Evolutionary conservation across 2,113 vertebrate genomes (phyloP).

Genomic region (Morone chrysops): DNA sequence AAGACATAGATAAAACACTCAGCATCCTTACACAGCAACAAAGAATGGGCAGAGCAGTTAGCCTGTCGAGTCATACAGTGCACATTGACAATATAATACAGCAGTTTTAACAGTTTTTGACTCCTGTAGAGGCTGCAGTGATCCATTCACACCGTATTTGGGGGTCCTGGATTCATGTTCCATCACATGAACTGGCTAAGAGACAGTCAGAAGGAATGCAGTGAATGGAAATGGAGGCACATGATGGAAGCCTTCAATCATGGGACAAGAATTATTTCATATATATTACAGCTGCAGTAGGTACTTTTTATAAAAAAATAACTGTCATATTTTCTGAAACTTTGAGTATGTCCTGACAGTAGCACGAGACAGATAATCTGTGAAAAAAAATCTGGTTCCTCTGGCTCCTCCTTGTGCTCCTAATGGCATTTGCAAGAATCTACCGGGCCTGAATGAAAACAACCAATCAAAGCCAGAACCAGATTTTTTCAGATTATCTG

Average conservation of each 20-base stretch:
- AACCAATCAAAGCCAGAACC: no score
- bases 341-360: no score
- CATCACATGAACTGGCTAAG: background rate
- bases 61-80: slow-evolving; percentile 36
- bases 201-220: background rate
- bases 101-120: background rate
- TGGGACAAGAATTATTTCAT: background rate
- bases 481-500: no score
- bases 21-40: slow-evolving; percentile 39
- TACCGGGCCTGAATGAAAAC: no score
- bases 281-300: no score
- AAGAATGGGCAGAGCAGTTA: slow-evolving; percentile 6
- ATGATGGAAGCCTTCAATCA: background rate
- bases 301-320: no score
- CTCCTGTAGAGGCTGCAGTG: slow-evolving; percentile 7
- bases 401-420: no score
- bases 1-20: slow-evolving; percentile 20
- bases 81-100: slow-evolving; percentile 45
- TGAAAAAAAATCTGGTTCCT: no score
- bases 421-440: no score
- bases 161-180: background rate
- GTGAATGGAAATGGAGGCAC: background rate
- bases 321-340: no score
- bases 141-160: background rate
- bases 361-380: no score